A percentile compares a stretch with the other conserved stretches of the same genome.
These are phyloP conservation scores for Ellobius talpinus DNA, from an alignment of 2,113 vertebrate species.

Conservation along the genomic window DNA sequence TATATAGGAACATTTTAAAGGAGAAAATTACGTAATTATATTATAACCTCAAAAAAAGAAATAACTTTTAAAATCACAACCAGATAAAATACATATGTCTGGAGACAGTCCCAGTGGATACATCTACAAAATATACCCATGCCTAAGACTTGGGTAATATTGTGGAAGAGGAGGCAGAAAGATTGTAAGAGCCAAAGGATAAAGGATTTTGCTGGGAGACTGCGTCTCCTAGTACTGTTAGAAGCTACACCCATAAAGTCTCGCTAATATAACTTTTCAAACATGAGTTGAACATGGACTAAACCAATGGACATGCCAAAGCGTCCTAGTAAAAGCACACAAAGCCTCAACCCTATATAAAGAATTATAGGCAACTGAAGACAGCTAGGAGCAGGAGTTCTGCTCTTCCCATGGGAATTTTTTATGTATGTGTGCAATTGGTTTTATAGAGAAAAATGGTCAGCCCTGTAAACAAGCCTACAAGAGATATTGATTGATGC, in stretches of 20 bases:
- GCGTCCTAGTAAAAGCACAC: not conserved
- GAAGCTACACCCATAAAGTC: not conserved
- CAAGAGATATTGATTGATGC: not conserved
- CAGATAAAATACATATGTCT: not conserved
- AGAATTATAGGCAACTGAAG: not conserved
- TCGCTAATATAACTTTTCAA: not conserved
- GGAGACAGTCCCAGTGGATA: not conserved
- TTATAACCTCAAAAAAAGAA: not conserved
- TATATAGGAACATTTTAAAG: not conserved
- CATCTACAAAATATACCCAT: not conserved
- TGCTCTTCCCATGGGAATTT: not conserved
- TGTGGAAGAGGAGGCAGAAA: not conserved
- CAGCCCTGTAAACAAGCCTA: not conserved
- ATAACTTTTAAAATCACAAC: not conserved
- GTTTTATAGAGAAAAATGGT: not conserved
- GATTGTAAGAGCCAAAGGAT: not conserved
- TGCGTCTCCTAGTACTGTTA: not conserved
- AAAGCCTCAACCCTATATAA: not conserved
- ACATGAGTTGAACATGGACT: not conserved
- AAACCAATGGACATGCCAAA: not conserved
- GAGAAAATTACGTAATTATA: not conserved
- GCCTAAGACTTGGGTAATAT: too few relatives aligned
- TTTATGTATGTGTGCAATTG: too few relatives aligned
- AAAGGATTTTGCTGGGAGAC: not conserved
- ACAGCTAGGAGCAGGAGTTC: too few relatives aligned